Base-by-base conservation (phyloP, 2,797 vertebrate species). In the Acanthurus leucopareius region DNA sequence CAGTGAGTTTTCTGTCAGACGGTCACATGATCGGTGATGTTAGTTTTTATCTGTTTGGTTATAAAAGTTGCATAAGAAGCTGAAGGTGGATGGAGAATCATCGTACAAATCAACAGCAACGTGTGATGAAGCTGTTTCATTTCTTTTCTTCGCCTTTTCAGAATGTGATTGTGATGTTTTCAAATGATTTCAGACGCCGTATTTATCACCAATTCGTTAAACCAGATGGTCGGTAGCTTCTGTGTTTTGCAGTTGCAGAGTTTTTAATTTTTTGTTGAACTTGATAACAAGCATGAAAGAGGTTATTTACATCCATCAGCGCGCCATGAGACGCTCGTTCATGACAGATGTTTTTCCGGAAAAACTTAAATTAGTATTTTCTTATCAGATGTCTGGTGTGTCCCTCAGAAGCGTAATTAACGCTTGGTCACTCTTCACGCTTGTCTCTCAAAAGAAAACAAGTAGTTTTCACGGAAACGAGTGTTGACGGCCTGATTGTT, bases 1-100 rank as follows among this genome's bases (percentile, higher is more conserved):
- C 82, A 40, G 62, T 71, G 77, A 17, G 44, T 45, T 15, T 32
- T 32, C 28, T 32, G 28, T 32, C 28, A 32, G 28, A 22, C 68
- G 63, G 85, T 87, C 84, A 77, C 20, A 40, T 40, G 40, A 10
- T 40, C 40, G 4, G 40, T 63, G 48, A 40, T 70, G 75, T 88
- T 78, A 78, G 73, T 45, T 77, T 79, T 83, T 82, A 87, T 88
- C 66, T 73, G 42, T 64, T 5, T 56, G 84, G 77, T 58, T 73
- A 32, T 32, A 32, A 32, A 32, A 32, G 70, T 52, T 69, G 80
- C 25, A 74, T 73, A 22, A 63, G 47, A 56, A 70, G 54, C 52
- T 45, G 10, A 62, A 54, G 20, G 54, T 73, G 61, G 61, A 51
- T 14, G n/a, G n/a, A 67, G 10, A 25, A 17, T 25, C 19, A 56